A percentile compares a stretch with the other conserved stretches of the same genome.
phyloP scores from a whole-genome alignment of 1,140 invertebrate genomes.

The Aricia agestis region DNA sequence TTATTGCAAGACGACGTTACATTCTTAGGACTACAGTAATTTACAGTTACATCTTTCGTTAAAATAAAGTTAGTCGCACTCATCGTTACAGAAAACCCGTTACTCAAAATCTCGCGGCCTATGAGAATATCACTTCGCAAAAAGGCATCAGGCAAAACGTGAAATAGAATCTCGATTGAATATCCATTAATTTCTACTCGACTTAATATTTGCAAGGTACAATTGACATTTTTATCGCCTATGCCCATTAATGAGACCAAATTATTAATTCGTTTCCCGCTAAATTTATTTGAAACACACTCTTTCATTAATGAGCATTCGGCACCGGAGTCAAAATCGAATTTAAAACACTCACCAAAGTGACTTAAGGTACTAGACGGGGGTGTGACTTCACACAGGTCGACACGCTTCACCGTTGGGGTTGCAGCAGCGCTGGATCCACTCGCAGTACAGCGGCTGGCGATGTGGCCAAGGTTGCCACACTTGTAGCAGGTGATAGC shows the following conservation, averaged over 20 bases:
- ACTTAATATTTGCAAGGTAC: too few species aligned
- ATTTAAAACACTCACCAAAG: constrained; percentile 29
- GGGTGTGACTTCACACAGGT: constrained; percentile 15
- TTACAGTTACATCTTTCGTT: background rate
- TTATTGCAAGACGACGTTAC: background rate
- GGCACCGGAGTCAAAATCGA: constrained; percentile 26
- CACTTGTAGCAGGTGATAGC: constrained; percentile 13
- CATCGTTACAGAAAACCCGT: background rate
- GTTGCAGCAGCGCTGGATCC: background rate
- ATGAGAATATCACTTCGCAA: constrained; percentile 19
- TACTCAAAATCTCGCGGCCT: constrained; percentile 18
- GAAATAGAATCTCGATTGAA: constrained; percentile 14
- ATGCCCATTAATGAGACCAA: constrained; percentile 1
- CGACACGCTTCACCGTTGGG: constrained; percentile 12
- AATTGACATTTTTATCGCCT: too few species aligned
- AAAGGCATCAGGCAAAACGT: constrained; percentile 21
- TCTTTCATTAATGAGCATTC: constrained; percentile 25
- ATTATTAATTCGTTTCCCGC: constrained; percentile 1
- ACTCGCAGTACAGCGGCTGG: constrained; percentile 13
- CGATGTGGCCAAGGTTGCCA: constrained; percentile 21
- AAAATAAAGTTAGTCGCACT: background rate
- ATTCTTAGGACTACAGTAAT: background rate
- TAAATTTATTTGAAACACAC: constrained; percentile 15
- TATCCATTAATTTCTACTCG: background rate
- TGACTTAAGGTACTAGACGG: background rate